Percentiles rank a stretch among this genome's conserved stretches.
phyloP scores from a whole-genome alignment of 2,888 invertebrate genomes.

The Fragum whitleyi region DNA sequence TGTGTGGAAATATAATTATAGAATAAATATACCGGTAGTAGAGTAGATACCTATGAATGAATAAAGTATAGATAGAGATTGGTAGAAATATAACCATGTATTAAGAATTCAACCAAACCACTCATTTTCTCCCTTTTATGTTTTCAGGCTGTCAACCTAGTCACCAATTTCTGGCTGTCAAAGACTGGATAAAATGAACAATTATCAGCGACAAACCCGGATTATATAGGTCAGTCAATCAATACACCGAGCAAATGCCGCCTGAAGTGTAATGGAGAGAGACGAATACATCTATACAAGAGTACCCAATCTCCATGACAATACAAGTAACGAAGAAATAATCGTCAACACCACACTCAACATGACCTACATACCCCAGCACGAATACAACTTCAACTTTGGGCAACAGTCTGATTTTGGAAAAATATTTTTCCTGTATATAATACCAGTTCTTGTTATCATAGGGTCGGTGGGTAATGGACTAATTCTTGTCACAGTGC shows the following conservation, averaged over 20 bases:
- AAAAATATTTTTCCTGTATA: slow-evolving; percentile 64
- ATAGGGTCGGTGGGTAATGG: slow-evolving; percentile 80
- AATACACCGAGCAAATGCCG: background rate
- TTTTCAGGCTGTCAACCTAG: background rate
- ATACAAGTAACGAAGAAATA: slow-evolving; percentile 5
- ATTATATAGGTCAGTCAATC: background rate
- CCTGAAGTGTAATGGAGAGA: slow-evolving; percentile 19
- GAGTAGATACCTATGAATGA: too few species aligned
- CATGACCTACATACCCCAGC: slow-evolving; percentile 19
- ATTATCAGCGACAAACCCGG: background rate
- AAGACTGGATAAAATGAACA: slow-evolving; percentile 2
- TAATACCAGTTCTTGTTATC: slow-evolving; percentile 77
- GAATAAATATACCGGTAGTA: too few species aligned
- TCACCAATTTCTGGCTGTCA: background rate
- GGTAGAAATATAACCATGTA: too few species aligned
- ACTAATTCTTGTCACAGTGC: slow-evolving; percentile 72
- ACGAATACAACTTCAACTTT: background rate
- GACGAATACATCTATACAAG: slow-evolving; percentile 22
- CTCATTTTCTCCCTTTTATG: background rate
- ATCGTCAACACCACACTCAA: slow-evolving; percentile 13
- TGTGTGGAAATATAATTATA: too few species aligned
- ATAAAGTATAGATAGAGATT: too few species aligned
- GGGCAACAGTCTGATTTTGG: slow-evolving; percentile 27
- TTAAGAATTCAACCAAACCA: background rate
- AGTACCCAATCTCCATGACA: slow-evolving; percentile 11